These are phyloP conservation scores for Andrena trimmerana DNA, from an alignment of 2,888 invertebrate genomes.

Conservation along the genomic window DNA sequence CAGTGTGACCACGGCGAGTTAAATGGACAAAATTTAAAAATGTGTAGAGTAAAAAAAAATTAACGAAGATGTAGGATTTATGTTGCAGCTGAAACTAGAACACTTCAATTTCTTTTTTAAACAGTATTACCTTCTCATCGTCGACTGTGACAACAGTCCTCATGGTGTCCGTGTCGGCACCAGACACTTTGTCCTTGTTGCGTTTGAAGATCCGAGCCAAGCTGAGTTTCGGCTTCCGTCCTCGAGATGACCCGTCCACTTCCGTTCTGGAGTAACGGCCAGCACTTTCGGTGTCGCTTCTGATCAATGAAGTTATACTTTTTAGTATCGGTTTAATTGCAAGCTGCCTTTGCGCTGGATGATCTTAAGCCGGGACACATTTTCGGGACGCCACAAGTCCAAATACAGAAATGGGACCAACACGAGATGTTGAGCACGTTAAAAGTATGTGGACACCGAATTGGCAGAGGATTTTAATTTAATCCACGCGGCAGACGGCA, in stretches of 20 bases:
- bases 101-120: too few relatives aligned
- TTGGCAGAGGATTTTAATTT: too few relatives aligned
- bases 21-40: too few relatives aligned
- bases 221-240: slow-evolving; percentile 80
- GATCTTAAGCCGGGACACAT: background rate
- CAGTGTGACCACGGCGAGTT: too few relatives aligned
- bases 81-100: too few relatives aligned
- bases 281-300: slow-evolving; percentile 90
- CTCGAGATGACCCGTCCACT: slow-evolving; percentile 78
- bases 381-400: background rate
- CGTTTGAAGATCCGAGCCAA: slow-evolving; percentile 84
- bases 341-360: background rate
- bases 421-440: too few relatives aligned
- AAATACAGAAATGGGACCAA: too few relatives aligned
- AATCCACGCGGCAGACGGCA: background rate
- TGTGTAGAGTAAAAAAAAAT: too few relatives aligned
- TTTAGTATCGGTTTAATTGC: background rate
- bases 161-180: slow-evolving; percentile 83
- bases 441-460: too few relatives aligned
- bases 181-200: slow-evolving; percentile 85
- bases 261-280: slow-evolving; percentile 84
- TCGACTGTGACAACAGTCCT: slow-evolving; percentile 82
- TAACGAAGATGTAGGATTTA: too few relatives aligned
- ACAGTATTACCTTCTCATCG: slow-evolving; percentile 80
- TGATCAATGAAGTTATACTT: slow-evolving; percentile 71